phyloP scores from a whole-genome alignment of 1,140 invertebrate genomes.

The Hetaerina americana region DNA sequence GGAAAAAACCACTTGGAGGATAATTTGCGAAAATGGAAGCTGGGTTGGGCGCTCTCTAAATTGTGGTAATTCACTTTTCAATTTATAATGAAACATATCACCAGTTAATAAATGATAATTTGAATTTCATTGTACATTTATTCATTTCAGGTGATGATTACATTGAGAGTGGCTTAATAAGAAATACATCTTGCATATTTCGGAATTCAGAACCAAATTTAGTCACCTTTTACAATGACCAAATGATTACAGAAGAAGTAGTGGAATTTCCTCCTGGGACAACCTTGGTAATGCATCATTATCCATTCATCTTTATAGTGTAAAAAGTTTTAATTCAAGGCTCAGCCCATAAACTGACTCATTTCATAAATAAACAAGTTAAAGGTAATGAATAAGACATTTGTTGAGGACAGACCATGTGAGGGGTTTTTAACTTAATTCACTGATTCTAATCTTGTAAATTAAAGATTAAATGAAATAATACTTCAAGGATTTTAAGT shows the following conservation, averaged over 20 bases:
- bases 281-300: conserved; percentile 39
- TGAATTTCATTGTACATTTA: conserved; percentile 1
- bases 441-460: no score
- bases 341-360: no score
- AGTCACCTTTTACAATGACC: conserved; percentile 63
- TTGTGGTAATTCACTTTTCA: conserved; percentile 45
- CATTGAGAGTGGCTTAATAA: conserved; percentile 20
- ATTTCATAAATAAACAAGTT: no score
- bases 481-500: no score
- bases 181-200: conserved; percentile 60
- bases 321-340: no score
- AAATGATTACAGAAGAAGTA: conserved; percentile 54
- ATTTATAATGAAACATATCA: background rate
- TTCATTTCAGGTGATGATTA: conserved; percentile 34
- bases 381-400: no score
- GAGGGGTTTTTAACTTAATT: no score
- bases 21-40: conserved; percentile 65
- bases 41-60: conserved; percentile 65
- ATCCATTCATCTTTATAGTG: conserved; percentile 3
- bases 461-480: no score
- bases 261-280: conserved; percentile 64
- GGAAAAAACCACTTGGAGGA: conserved; percentile 66
- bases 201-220: conserved; percentile 63
- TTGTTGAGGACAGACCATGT: no score
- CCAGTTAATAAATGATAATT: background rate